Base-by-base conservation (phyloP, 1,140 invertebrate species). In the Diuraphis noxia region DNA sequence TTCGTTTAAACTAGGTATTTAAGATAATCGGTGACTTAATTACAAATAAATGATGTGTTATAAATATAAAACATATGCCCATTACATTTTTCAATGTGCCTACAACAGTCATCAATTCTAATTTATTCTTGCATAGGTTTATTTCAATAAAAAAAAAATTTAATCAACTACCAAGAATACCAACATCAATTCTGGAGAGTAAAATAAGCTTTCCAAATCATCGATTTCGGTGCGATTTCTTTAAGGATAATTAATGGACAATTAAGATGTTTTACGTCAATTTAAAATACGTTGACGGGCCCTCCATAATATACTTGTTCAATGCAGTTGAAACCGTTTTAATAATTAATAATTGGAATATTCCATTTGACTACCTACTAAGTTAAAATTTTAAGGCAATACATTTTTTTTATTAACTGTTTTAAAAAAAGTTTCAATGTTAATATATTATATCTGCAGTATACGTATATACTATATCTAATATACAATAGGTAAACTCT, bases 81-180 rank as follows among this genome's bases (percentile, higher is more conserved):
- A 43, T 43, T 81, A 38, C 23, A 25, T 25, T 85, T 46, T n/a
- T 34, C 9, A n/a, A 85, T 23, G 23, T 25, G 23, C 30, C 30
- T 56, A 81, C n/a, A 49, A 81, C n/a, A 85, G 8, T 85, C 84
- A 23, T 85, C 43, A 85, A 85, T 85, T 72, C 30, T 34, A 72
- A 72, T 72, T 72, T n/a, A 85, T 46, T 34, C n/a, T 23, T 85
- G 46, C 49, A 43, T n/a, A 21, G 0, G 34, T 85, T 85, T 46
- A 85, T 85, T 43, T 43, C 41, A 49, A 85, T 34, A 36, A 46
- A 34, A 46, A 84, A 40, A 46, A 21, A 46, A n/a, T 43, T n/a
- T 9, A 49, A 49, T 85, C 41, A 23, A 85, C 46, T 85, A 85
- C 30, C 34, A n/a, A 21, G 6, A 85, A 85, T 41, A n/a, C 41